These are phyloP conservation scores for Strongylocentrotus purpuratus DNA, from an alignment of 35 echinoderm and acorn worm species.

Conservation along the genomic window DNA sequence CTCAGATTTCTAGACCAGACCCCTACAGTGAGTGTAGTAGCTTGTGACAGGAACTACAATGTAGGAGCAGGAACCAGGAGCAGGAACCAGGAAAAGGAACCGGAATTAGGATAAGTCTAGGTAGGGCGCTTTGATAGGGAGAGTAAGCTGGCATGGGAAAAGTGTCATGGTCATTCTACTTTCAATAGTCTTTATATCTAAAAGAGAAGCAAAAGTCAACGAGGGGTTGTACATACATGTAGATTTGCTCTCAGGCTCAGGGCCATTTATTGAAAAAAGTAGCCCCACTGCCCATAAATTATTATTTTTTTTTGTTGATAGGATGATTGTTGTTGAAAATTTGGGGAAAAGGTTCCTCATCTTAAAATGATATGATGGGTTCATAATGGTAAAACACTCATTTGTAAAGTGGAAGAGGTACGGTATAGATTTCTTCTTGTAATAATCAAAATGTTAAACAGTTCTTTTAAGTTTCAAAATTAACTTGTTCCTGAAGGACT, in stretches of 20 bases:
- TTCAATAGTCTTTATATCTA: background rate
- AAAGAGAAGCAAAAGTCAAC: background rate
- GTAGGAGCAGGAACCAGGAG: background rate
- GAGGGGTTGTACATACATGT: too few relatives aligned
- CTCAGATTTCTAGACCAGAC: background rate
- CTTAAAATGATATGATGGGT: too few relatives aligned
- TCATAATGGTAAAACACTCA: too few relatives aligned
- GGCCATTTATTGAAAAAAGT: background rate
- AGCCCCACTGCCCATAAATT: too few relatives aligned
- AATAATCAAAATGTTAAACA: too few relatives aligned
- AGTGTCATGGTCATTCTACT: background rate
- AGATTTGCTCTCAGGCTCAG: background rate
- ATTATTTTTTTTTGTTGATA: too few relatives aligned
- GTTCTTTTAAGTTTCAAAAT: too few relatives aligned
- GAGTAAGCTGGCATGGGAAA: background rate
- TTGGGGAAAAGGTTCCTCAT: too few relatives aligned
- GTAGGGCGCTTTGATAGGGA: background rate
- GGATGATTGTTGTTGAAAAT: background rate
- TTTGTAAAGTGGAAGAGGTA: too few relatives aligned
- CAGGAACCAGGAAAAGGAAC: constrained; percentile 1
- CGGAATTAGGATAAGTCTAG: background rate
- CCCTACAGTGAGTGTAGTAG: background rate
- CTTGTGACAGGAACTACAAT: background rate
- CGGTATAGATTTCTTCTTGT: too few relatives aligned
- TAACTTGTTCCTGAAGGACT: too few relatives aligned